Base-by-base conservation (phyloP, 2,888 invertebrate genomes). In the Andrena minutula region DNA sequence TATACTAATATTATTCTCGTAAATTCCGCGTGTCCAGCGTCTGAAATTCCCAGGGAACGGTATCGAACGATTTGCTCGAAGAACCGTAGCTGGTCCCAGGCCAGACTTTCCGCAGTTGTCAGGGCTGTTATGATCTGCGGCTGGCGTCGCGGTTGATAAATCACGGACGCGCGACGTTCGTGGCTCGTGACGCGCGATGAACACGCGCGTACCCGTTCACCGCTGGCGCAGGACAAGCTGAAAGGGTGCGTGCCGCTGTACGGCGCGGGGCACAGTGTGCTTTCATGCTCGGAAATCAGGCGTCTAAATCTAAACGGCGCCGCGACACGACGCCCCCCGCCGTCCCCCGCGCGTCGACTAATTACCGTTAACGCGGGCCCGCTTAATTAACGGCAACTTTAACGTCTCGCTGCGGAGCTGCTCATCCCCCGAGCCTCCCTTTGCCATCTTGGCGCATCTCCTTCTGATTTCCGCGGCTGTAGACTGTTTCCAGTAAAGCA, bases 271-370 rank as follows among this genome's bases (percentile, higher is more conserved):
- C 76, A 82, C 87, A 74, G 84, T 79, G 86, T 84, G 90, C 90
- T 91, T 91, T 91, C 91, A 91, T 91, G 90, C 88, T 86, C 72
- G 88, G 89, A 91, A 91, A 92, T 92, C 92, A 90, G 88, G 89
- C 91, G 90, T 91, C 91, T 92, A 91, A 91, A 92, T 92, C 92
- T 92, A 91, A 92, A 91, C 91, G 91, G 89, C 89, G 88, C 86
- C 88, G 83, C 86, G 89, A 88, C 90, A 90, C 90, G 89, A 88
- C 86, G 87, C 83, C 86, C 83, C 81, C 85, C 65, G 84, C 85
- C 77, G 80, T 83, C 84, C 90, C 56, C 10, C 56, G 23, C 23
- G 23, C 23, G 84, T 87, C 90, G 89, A 89, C 91, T 92, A 92
- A 92, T 92, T 92, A 92, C 90, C 89, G 92, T 91, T 92, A 92